Evolutionary conservation across 2,797 vertebrate genomes (phyloP), one percentile per base, ranked within the genome.

Genomic region (Distichodus sexfasciatus): DNA sequence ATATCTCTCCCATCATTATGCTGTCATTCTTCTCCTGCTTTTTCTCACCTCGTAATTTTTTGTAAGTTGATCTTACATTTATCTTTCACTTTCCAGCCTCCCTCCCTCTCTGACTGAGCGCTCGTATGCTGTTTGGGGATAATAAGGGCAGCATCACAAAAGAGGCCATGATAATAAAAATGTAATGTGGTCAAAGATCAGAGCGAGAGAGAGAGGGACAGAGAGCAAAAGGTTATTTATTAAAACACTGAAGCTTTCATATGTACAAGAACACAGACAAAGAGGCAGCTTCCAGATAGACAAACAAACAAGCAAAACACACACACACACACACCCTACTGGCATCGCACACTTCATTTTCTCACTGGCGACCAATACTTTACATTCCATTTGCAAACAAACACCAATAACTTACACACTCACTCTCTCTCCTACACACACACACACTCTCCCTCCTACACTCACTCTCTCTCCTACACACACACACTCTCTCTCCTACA

Each of bases 141-240:
- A 89, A 92, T 91, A 91, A 91, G 85, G 80, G 82, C 69, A 64
- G 78, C 80, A 79, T 35, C 74, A 77, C 76, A 77, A 84, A 85
- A 84, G 85, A 88, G 82, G 81, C 78, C 58, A 80, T 74, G 69
- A 79, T 62, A 80, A 84, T 81, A 80, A 81, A 46, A 6, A 43
- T 33, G 83, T 91, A 89, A 92, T 89, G 89, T 89, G 91, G 89
- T 89, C 91, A 89, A 92, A 92, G 90, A 86, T 84, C 87, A 88
- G 67, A 65, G 81, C 8, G 6, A 24, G 44, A 29, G 24, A 51
- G 24, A 28, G 11, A 17, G 29, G 28, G 51, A 31, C 14, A 54
- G 7, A 31, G 2, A 43, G 7, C 43, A 48, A 43, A 15, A 43
- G 36, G 53, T 41, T 36, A 50, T 48, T 41, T 28, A 54, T 63